These are phyloP conservation scores for Phaenicophaeus curvirostris DNA, from an alignment of 2,797 vertebrate genomes.

Conservation along the genomic window DNA sequence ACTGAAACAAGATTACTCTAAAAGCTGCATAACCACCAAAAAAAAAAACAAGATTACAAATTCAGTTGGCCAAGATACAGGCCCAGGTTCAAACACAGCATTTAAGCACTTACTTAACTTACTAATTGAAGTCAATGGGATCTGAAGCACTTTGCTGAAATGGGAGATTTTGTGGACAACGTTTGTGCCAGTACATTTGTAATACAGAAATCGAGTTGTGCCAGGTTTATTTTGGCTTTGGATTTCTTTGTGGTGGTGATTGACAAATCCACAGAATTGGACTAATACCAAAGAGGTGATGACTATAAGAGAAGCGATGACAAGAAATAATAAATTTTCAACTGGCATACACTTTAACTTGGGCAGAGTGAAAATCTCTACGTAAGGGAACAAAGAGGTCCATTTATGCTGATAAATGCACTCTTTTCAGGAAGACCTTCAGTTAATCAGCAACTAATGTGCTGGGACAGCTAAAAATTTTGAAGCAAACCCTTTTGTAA, in stretches of 20 bases:
- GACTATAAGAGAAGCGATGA: conserved; percentile 48
- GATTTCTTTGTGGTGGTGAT: conserved; percentile 57
- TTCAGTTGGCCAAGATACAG: not conserved
- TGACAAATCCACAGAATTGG: conserved; percentile 67
- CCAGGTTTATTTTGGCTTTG: conserved; percentile 63
- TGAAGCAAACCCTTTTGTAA: conserved; percentile 27
- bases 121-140: conserved; percentile 57
- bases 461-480: conserved; percentile 56
- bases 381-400: conserved; percentile 23
- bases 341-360: conserved; percentile 29
- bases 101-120: conserved; percentile 55
- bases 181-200: conserved; percentile 48
- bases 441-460: conserved; percentile 44
- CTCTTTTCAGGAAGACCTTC: conserved; percentile 61
- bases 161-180: conserved; percentile 37
- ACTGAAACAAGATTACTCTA: conserved; percentile 15
- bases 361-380: conserved; percentile 34
- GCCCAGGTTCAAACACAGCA: not conserved
- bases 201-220: conserved; percentile 41
- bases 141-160: conserved; percentile 60
- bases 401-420: conserved; percentile 41
- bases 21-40: not conserved
- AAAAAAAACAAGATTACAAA: not conserved
- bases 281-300: conserved; percentile 55
- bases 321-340: conserved; percentile 62